Conservation (phyloP, 2,888 invertebrate genomes). For the Drosophila neutralis region DNA sequence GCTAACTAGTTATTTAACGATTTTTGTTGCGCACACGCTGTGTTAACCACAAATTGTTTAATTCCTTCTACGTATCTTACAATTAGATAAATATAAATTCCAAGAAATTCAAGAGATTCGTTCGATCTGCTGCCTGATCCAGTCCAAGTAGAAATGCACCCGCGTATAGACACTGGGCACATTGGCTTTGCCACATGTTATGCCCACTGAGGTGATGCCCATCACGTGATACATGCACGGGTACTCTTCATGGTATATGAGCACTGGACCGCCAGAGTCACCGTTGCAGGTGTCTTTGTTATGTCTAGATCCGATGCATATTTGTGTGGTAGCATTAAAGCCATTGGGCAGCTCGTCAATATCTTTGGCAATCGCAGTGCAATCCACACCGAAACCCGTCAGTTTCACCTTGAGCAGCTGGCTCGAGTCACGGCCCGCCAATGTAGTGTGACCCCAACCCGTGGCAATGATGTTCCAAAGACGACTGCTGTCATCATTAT, state of each 20-base stretch:
- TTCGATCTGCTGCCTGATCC: constrained; percentile 67
- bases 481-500: constrained; percentile 41
- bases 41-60: constrained; percentile 12
- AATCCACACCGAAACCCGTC: constrained; percentile 75
- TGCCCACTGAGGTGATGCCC: constrained; percentile 73
- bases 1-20: neutral
- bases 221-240: constrained; percentile 75
- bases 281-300: constrained; percentile 76
- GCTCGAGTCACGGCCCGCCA: constrained; percentile 72
- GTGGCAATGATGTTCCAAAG: constrained; percentile 82
- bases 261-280: constrained; percentile 79
- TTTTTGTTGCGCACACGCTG: constrained; percentile 17
- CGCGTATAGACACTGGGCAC: constrained; percentile 75
- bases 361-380: constrained; percentile 31
- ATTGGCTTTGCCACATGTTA: constrained; percentile 70
- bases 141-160: constrained; percentile 69
- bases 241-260: constrained; percentile 63
- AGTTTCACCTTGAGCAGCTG: constrained; percentile 86
- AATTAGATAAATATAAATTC: neutral
- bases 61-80: neutral
- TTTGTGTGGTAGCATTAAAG: constrained; percentile 58
- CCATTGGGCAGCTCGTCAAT: constrained; percentile 64
- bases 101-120: constrained; percentile 12
- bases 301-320: constrained; percentile 74
- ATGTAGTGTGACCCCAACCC: constrained; percentile 85